phyloP scores from a whole-genome alignment of 2,113 vertebrate genomes.

The Prunella himalayana region DNA sequence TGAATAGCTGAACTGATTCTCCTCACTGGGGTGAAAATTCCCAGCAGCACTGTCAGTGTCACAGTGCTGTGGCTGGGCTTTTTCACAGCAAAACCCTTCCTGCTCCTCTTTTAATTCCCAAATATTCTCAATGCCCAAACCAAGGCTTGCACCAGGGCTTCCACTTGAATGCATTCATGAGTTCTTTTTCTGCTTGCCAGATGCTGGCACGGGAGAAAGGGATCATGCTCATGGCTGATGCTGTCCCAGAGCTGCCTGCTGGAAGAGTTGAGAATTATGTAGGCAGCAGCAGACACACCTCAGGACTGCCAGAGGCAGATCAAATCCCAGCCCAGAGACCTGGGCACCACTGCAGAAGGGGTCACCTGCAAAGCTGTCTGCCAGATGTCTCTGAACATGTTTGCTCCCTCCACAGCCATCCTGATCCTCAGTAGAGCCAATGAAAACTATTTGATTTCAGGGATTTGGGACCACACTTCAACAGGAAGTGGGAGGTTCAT shows the following conservation, averaged over 20 bases:
- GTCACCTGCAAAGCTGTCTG: not conserved
- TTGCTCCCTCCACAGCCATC: not conserved
- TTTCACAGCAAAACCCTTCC: not conserved
- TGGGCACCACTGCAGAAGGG: not conserved
- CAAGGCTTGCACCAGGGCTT: not conserved
- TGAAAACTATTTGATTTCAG: not conserved
- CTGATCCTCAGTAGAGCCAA: not conserved
- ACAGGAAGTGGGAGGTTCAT: not conserved
- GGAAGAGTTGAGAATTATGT: not conserved
- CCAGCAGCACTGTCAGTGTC: not conserved
- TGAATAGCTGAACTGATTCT: not conserved
- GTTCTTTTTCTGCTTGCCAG: not conserved
- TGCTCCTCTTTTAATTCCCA: not conserved
- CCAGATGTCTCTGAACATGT: not conserved
- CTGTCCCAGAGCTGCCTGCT: not conserved
- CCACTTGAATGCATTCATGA: not conserved
- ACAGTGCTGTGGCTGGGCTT: not conserved
- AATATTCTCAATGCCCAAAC: not conserved
- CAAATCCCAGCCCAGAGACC: not conserved
- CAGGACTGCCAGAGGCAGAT: not conserved
- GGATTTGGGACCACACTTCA: not conserved
- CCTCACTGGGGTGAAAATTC: not conserved
- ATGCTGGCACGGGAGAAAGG: not conserved
- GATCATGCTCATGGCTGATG: accelerated
- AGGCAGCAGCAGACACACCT: not conserved